phyloP scores from a whole-genome alignment of 2,797 vertebrate genomes.

The Spinus pinus region DNA sequence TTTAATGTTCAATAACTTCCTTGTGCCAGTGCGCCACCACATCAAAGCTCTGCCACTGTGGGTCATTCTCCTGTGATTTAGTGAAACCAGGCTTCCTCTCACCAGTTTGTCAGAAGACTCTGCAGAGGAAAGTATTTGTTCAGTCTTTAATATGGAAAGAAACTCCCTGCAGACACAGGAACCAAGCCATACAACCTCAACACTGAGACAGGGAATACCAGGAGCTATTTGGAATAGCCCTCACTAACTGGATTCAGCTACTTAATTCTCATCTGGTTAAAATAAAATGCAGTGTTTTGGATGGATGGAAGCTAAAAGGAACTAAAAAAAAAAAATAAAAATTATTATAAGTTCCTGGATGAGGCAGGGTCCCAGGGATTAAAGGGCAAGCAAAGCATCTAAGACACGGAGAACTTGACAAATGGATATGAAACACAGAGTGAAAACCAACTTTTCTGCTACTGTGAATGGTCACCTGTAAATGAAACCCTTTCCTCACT shows the following conservation, averaged over 20 bases:
- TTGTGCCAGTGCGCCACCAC: not conserved
- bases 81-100: conserved; percentile 10
- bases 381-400: not conserved
- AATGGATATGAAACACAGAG: not conserved
- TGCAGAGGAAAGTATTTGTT: not conserved
- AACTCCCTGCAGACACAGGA: not conserved
- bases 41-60: not conserved
- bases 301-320: not conserved
- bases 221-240: not conserved
- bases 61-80: not conserved
- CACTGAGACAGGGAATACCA: not conserved
- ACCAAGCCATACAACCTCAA: not conserved
- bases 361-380: not conserved
- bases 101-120: conserved; percentile 17
- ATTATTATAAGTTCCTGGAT: not conserved
- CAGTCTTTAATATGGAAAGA: not conserved
- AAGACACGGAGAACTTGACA: not conserved
- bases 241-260: not conserved
- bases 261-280: not conserved
- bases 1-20: not conserved
- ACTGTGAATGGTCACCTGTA: not conserved
- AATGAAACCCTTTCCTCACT: not conserved
- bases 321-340: not conserved
- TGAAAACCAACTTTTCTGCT: not conserved
- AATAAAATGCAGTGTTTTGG: not conserved